A percentile compares a stretch with the other conserved stretches of the same genome.
Conservation (phyloP, 2,113 vertebrate species). For the Cyphomyrus discorhynchus region DNA sequence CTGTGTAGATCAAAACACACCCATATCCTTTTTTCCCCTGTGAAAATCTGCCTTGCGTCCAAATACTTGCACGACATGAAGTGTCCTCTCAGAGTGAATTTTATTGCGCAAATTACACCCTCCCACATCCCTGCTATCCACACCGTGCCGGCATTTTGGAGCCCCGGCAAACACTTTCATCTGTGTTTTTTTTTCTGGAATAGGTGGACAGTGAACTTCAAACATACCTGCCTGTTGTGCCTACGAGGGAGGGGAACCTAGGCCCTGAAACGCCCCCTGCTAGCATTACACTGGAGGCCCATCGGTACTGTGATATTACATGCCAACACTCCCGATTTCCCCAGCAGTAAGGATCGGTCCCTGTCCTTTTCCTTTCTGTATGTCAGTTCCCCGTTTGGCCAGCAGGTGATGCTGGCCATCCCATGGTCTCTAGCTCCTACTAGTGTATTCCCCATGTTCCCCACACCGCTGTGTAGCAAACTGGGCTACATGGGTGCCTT, state of each 20-base stretch:
- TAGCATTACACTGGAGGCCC: not conserved
- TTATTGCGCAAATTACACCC: slow-evolving; percentile 47
- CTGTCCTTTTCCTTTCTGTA: not conserved
- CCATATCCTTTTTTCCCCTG: slow-evolving; percentile 24
- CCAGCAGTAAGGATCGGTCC: not conserved
- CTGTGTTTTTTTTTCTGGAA: slow-evolving; percentile 40
- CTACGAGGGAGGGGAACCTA: not conserved
- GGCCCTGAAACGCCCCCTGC: not conserved
- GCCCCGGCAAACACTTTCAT: slow-evolving; percentile 54
- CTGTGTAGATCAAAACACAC: slow-evolving; percentile 17
- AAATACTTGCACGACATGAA: slow-evolving; percentile 22
- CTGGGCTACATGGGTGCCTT: not conserved
- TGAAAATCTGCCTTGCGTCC: slow-evolving; percentile 3
- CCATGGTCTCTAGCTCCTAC: not conserved
- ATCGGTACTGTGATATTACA: not conserved
- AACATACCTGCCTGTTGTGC: slow-evolving; percentile 38
- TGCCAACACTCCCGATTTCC: not conserved
- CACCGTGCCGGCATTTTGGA: slow-evolving; percentile 42
- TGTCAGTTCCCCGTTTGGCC: not conserved
- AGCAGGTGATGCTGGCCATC: not conserved
- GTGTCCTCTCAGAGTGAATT: slow-evolving; percentile 34
- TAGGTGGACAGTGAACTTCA: slow-evolving; percentile 46
- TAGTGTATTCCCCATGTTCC: not conserved
- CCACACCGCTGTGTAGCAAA: not conserved
- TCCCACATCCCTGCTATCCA: slow-evolving; percentile 42